Percentiles rank a stretch among this genome's conserved stretches.
These are phyloP conservation scores for Hipposideros armiger DNA, from an alignment of 2,113 vertebrate species.

Conservation along the genomic window DNA sequence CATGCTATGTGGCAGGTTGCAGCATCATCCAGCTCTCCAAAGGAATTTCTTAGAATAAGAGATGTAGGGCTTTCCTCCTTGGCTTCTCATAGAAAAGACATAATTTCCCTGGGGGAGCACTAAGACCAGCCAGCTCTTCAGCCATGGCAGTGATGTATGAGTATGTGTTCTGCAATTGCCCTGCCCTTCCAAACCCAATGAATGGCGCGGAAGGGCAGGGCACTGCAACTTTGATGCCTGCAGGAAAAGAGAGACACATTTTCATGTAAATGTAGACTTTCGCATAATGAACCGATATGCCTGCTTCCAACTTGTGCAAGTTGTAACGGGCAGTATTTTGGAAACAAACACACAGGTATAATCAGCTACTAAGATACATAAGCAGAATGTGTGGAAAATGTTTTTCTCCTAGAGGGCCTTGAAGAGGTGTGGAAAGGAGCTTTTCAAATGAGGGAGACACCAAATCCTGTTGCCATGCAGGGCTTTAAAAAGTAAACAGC, in stretches of 20 bases:
- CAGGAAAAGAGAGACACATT: slow-evolving; percentile 37
- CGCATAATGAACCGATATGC: background rate
- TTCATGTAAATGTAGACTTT: slow-evolving; percentile 66
- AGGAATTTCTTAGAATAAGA: slow-evolving; percentile 61
- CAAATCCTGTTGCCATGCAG: slow-evolving; percentile 60
- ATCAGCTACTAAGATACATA: slow-evolving; percentile 75
- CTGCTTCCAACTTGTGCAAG: slow-evolving; percentile 60
- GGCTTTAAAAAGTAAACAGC: slow-evolving; percentile 57
- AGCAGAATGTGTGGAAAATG: background rate
- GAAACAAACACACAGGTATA: slow-evolving; percentile 69
- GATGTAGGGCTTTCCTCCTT: slow-evolving; percentile 22
- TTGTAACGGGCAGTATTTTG: slow-evolving; percentile 77
- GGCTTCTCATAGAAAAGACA: background rate
- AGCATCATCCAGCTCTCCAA: slow-evolving; percentile 32
- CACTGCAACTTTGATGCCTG: slow-evolving; percentile 33
- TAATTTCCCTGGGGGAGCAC: background rate
- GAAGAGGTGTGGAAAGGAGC: slow-evolving; percentile 3
- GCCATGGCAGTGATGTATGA: background rate
- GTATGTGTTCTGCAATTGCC: background rate
- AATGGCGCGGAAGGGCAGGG: slow-evolving; percentile 61
- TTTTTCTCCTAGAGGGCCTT: slow-evolving; percentile 11
- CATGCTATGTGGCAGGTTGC: background rate
- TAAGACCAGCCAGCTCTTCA: background rate
- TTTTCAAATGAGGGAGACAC: slow-evolving; percentile 50
- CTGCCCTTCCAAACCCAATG: slow-evolving; percentile 35